Evolutionary conservation across 2,888 invertebrate genomes (phyloP).

Genomic region (Thymelicus sylvestris): DNA sequence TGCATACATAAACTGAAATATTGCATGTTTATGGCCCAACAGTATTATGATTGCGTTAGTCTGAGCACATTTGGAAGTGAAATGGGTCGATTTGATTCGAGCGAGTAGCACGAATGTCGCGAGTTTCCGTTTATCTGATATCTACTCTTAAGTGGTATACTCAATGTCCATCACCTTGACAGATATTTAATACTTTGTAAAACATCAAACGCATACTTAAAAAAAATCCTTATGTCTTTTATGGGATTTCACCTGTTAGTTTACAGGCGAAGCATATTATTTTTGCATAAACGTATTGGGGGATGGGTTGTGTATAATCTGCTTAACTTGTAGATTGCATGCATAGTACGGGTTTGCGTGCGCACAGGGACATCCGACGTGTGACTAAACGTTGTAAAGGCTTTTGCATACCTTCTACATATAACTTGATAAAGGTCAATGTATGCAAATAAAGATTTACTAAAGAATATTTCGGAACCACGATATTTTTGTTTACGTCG

Average conservation of each 20-base stretch:
- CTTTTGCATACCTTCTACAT: constrained; percentile 39
- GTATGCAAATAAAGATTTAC: background rate
- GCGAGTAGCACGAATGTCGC: constrained; percentile 36
- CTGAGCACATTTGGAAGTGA: constrained; percentile 36
- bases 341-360: constrained; percentile 39
- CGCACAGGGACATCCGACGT: constrained; percentile 39
- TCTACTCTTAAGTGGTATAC: constrained; percentile 18
- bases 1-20: constrained; percentile 36
- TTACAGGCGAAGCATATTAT: background rate
- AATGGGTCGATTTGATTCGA: constrained; percentile 36
- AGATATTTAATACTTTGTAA: background rate
- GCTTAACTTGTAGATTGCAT: constrained; percentile 25
- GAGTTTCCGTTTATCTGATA: constrained; percentile 23
- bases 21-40: constrained; percentile 32
- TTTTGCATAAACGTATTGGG: background rate
- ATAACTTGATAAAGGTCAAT: constrained; percentile 3
- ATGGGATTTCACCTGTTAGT: background rate
- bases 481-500: background rate
- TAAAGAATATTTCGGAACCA: background rate
- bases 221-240: too few relatives aligned
- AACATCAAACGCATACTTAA: background rate
- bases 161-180: background rate
- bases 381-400: constrained; percentile 40
- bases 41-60: constrained; percentile 31
- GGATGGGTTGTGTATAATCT: constrained; percentile 9